These are phyloP conservation scores for Aporophyla lueneburgensis DNA, from an alignment of 2,888 invertebrate species.

Conservation along the genomic window DNA sequence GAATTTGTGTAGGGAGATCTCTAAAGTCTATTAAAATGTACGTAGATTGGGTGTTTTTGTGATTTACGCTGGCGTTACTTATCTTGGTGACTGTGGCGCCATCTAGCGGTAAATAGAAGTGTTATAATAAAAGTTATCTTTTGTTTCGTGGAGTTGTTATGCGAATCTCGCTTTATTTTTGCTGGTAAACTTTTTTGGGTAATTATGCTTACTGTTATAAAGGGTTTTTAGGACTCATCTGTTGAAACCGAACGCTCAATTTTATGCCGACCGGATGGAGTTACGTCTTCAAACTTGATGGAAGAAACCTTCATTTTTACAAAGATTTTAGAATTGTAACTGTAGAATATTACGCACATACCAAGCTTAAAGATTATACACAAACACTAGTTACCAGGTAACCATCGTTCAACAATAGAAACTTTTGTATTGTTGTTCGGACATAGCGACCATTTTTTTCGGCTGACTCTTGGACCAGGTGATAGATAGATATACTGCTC, in stretches of 20 bases:
- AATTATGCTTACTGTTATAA: background rate
- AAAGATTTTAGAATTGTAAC: background rate
- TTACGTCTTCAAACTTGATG: background rate
- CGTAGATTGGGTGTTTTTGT: constrained; percentile 58
- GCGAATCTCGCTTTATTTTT: background rate
- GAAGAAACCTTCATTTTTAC: background rate
- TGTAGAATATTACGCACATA: constrained; percentile 7
- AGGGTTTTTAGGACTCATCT: background rate
- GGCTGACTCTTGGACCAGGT: background rate
- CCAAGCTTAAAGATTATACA: constrained; percentile 14
- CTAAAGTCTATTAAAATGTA: constrained; percentile 70
- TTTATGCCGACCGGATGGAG: too few species aligned
- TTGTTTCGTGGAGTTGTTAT: background rate
- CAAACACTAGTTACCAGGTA: constrained; percentile 39
- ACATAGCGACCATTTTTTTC: constrained; percentile 19
- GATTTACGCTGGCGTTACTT: constrained; percentile 50
- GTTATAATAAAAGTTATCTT: constrained; percentile 13
- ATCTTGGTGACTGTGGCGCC: constrained; percentile 60
- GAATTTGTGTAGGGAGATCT: constrained; percentile 71
- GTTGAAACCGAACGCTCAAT: background rate
- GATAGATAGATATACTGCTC: background rate
- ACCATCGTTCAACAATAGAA: constrained; percentile 32
- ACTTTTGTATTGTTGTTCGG: constrained; percentile 20
- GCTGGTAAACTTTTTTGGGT: background rate
- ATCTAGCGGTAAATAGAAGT: constrained; percentile 69